Base-by-base conservation (phyloP, 2,888 invertebrate genomes). In the Coecobrya sp. region DNA sequence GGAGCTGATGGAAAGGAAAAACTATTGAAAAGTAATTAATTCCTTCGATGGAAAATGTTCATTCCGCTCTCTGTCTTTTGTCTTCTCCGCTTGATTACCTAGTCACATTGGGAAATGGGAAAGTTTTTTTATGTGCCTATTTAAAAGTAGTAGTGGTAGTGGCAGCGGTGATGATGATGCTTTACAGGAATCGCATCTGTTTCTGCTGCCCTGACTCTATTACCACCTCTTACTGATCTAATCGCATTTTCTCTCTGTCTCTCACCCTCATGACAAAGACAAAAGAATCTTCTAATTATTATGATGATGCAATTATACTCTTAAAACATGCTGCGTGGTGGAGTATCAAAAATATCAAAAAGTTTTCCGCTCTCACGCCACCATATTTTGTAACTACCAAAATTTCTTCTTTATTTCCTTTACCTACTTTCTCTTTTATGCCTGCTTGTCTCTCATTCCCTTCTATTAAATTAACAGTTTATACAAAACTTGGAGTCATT, bases 1-100 rank as follows among this genome's bases (percentile, higher is more conserved):
- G 42, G 22, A 76, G 76, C 45, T 25, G 13, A 25, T 13, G 25
- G 49, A 16, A 30, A 79, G 25, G 49, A 16, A 30, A 79, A 79
- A 79, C 85, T 86, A 86, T 70, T 86, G 73, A 86, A 86, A 73
- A 86, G 68, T 86, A 86, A 86, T 86, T 86, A 86, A 86, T 86
- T 86, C 86, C 86, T 5, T 86, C 42, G 49, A 79, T 45, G 49
- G 49, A 27, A 79, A 49, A 79, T 79, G 16, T 85, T 68, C 65
- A 11, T 45, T 42, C 65, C 59, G 19, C 19, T 22, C 27, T 13
- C 10, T 16, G 11, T 25, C 49, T 70, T 49, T 62, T 22, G 84
- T 59, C 25, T 62, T 5, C 42, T 25, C 42, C 45, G 65, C 62
- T 82, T 59, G 62, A 84, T 84, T 84, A 36, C 36, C 36, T 36